Evolutionary conservation across 2,888 invertebrate genomes (phyloP).

Genomic region (Zeuzera pyrina): DNA sequence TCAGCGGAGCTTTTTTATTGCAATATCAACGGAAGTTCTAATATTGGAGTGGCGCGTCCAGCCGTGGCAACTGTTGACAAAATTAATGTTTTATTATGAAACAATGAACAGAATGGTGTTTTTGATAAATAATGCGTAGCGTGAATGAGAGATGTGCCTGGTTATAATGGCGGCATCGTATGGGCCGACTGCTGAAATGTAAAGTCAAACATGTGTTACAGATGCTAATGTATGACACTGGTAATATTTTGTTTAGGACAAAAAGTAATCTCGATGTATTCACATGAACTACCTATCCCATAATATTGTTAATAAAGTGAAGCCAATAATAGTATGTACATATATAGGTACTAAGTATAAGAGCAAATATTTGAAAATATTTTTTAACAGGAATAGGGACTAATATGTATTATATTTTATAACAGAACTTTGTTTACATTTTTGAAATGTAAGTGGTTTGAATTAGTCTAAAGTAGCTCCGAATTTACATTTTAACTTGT

Average conservation of each 20-base stretch:
- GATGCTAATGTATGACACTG: slow-evolving; percentile 25
- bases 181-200: slow-evolving; percentile 30
- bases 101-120: slow-evolving; percentile 63
- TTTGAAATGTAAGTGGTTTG: too few relatives aligned
- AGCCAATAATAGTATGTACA: not conserved
- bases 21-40: slow-evolving; percentile 57
- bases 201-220: slow-evolving; percentile 25
- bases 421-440: too few relatives aligned
- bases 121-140: slow-evolving; percentile 53
- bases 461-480: too few relatives aligned
- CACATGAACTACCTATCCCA: too few relatives aligned
- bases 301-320: too few relatives aligned
- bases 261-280: too few relatives aligned
- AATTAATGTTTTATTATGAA: slow-evolving; percentile 69
- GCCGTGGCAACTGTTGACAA: slow-evolving; percentile 59
- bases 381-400: too few relatives aligned
- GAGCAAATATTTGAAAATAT: not conserved
- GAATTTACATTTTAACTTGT: too few relatives aligned
- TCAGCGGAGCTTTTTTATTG: slow-evolving; percentile 25
- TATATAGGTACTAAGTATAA: not conserved
- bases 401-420: too few relatives aligned
- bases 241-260: slow-evolving; percentile 1
- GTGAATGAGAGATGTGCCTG: slow-evolving; percentile 45
- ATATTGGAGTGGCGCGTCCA: slow-evolving; percentile 50
- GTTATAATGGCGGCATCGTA: slow-evolving; percentile 34